phyloP scores from a whole-genome alignment of 2,797 vertebrate species.

The Cetoscarus ocellatus region DNA sequence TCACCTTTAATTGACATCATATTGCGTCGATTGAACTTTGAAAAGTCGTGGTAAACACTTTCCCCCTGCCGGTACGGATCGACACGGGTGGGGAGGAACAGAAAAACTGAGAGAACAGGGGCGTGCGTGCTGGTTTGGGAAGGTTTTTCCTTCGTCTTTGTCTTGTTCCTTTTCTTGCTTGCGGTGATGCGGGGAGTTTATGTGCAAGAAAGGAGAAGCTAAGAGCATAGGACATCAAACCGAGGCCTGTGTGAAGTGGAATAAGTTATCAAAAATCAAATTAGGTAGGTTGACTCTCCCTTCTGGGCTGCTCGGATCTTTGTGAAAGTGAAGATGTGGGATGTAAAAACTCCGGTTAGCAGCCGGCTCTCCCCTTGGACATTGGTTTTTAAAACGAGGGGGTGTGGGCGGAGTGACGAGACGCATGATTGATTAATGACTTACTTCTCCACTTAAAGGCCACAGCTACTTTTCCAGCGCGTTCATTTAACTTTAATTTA shows the following conservation, averaged over 20 bases:
- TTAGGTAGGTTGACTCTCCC: constrained; percentile 76
- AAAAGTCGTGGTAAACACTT: constrained; percentile 75
- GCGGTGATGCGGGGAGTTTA: constrained; percentile 47
- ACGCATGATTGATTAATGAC: constrained; percentile 85
- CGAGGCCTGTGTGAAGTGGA: constrained; percentile 64
- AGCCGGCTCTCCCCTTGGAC: constrained; percentile 74
- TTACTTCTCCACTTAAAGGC: constrained; percentile 79
- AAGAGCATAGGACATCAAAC: constrained; percentile 67
- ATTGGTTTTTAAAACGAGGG: constrained; percentile 70
- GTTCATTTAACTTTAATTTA: constrained; percentile 83
- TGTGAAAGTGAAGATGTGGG: constrained; percentile 51
- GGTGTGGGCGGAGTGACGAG: constrained; percentile 71
- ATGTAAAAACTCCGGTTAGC: constrained; percentile 63
- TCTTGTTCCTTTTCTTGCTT: constrained; percentile 35
- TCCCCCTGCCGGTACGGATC: constrained; percentile 36
- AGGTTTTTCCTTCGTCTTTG: constrained; percentile 24
- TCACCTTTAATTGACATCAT: constrained; percentile 88
- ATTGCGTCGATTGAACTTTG: constrained; percentile 76
- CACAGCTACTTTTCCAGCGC: constrained; percentile 63
- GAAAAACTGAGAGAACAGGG: not conserved
- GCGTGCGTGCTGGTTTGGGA: constrained; percentile 29
- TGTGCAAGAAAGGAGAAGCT: constrained; percentile 46
- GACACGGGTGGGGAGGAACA: constrained; percentile 15
- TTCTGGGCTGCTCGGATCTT: constrained; percentile 63
- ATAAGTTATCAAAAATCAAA: constrained; percentile 72